phyloP scores from a whole-genome alignment of 2,797 vertebrate species.

The Merluccius polli region DNA sequence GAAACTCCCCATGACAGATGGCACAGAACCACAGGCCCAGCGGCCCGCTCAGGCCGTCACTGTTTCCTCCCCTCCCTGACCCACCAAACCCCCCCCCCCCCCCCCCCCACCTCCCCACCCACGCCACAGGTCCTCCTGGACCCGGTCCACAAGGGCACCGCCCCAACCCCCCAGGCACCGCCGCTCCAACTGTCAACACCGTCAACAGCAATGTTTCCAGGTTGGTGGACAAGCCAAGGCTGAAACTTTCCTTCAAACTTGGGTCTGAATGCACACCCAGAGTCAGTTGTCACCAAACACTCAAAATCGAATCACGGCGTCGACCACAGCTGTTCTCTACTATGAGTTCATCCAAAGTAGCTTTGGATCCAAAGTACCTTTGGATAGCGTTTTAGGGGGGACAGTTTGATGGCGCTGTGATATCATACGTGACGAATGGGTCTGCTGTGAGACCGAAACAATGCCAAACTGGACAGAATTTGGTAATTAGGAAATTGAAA shows the following conservation, averaged over 20 bases:
- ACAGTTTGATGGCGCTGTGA: too few relatives aligned
- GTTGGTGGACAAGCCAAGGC: too few relatives aligned
- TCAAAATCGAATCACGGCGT: too few relatives aligned
- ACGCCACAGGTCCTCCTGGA: background rate
- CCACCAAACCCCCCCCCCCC: background rate
- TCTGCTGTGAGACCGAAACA: background rate
- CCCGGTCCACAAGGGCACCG: background rate
- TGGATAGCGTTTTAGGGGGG: too few relatives aligned
- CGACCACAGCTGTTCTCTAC: too few relatives aligned
- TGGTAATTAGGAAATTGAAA: background rate
- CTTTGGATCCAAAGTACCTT: too few relatives aligned
- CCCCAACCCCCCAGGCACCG: background rate
- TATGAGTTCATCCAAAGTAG: too few relatives aligned
- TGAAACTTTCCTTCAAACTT: too few relatives aligned
- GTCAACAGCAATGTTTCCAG: background rate
- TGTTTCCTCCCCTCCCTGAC: background rate
- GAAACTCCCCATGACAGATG: background rate
- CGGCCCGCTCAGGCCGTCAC: background rate
- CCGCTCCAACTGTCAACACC: background rate
- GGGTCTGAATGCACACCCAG: too few relatives aligned
- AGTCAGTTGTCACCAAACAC: too few relatives aligned
- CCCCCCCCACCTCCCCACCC: background rate
- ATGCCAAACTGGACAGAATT: background rate
- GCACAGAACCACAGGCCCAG: background rate
- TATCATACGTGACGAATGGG: too few relatives aligned